Evolutionary conservation across 1,140 invertebrate species (phyloP), one percentile per base, ranked within the genome.

Genomic region (Meteorus sp.): DNA sequence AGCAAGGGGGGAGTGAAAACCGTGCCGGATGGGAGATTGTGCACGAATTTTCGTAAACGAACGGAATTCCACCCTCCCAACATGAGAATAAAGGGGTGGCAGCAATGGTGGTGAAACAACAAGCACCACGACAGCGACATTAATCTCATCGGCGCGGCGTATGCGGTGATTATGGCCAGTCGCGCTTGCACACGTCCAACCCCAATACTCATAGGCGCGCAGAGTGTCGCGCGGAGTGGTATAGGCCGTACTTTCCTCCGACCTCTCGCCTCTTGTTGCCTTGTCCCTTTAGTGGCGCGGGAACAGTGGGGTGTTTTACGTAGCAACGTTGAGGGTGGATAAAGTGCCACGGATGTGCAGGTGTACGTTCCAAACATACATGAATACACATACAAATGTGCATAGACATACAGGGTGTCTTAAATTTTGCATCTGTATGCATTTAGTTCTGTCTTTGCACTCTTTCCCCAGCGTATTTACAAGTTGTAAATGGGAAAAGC

Each of bases 141-240:
- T 74, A 75, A 74, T 75, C 69, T 71, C 65, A 72, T 74, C 66
- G 70, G 63, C 62, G 65, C 58, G 63, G 66, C 65, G 69, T 68
- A 68, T 64, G 69, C 61, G 65, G 65, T 70, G 68, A 72, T 73
- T 69, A 70, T 67, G 63, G 60, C 48, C 58, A 60, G 64, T 62
- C 62, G 59, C 58, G 61, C 64, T 64, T 62, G 64, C 62, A 59
- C 37, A 29, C 20, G 19, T 35, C 22, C 19, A 15, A 20, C 25
- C 22, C 22, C 6, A 11, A 33, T 33, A 37, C 13, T 37, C n/a
- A 7, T 3, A n/a, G n/a, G n/a, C n/a, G n/a, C n/a, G n/a, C n/a
- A n/a, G n/a, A n/a, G n/a, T n/a, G n/a, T n/a, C n/a, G n/a, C n/a
- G n/a, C n/a, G n/a, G n/a, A n/a, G n/a, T n/a, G n/a, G n/a, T n/a